These are phyloP conservation scores for Laterallus jamaicensis DNA, from an alignment of 2,113 vertebrate genomes.

Conservation along the genomic window DNA sequence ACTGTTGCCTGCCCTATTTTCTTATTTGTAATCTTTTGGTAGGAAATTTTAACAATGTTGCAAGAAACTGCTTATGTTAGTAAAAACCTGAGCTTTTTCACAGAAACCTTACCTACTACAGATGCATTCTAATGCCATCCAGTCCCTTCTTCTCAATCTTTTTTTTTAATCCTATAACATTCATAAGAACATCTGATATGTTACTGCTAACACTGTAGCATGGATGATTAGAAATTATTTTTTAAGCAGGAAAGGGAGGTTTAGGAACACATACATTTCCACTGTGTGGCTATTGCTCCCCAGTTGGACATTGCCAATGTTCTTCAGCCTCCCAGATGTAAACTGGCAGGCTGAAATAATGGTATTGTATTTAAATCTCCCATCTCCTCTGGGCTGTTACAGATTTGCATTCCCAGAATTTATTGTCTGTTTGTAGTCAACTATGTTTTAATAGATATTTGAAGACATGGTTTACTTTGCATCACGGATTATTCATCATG, in stretches of 20 bases:
- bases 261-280: neutral
- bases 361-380: neutral
- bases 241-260: neutral
- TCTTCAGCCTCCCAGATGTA: neutral
- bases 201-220: neutral
- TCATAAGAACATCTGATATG: neutral
- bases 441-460: neutral
- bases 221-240: neutral
- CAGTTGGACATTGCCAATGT: neutral
- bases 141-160: neutral
- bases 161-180: neutral
- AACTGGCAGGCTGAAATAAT: neutral
- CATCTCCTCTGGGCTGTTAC: neutral
- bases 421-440: neutral
- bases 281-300: neutral
- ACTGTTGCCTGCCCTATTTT: neutral
- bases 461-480: neutral
- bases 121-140: neutral
- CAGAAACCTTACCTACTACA: neutral
- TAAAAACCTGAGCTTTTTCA: neutral
- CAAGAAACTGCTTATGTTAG: neutral
- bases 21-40: neutral
- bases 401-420: neutral
- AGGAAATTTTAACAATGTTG: neutral
- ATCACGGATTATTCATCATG: accelerated